Evolutionary conservation across 2,113 vertebrate species (phyloP).

Genomic region (Istiophorus platypterus): DNA sequence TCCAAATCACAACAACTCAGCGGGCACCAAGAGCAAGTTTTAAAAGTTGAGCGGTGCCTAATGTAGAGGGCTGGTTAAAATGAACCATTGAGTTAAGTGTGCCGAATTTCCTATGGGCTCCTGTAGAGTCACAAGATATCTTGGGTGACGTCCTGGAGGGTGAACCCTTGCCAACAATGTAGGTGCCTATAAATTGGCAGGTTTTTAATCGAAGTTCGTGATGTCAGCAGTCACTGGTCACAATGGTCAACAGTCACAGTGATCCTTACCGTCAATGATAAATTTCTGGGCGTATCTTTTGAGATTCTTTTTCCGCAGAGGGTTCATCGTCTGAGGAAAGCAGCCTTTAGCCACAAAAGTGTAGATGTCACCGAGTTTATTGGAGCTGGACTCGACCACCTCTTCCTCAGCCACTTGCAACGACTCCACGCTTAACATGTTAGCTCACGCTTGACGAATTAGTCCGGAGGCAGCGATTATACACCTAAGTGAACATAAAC

Average conservation of each 20-base stretch:
- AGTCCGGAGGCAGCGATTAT: not conserved
- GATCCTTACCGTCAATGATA: slow-evolving; percentile 83
- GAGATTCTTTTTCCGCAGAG: slow-evolving; percentile 90
- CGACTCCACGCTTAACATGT: slow-evolving; percentile 86
- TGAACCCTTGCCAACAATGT: rapidly evolving
- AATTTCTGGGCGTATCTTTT: slow-evolving; percentile 92
- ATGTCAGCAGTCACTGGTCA: not conserved
- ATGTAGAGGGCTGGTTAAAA: not conserved
- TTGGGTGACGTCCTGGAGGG: rapidly evolving
- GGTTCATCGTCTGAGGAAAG: slow-evolving; percentile 89
- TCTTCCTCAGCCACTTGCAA: slow-evolving; percentile 90
- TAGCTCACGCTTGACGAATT: not conserved
- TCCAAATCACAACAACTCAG: not conserved
- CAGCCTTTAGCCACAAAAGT: slow-evolving; percentile 89
- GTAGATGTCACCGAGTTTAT: slow-evolving; percentile 88
- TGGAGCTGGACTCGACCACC: slow-evolving; percentile 88
- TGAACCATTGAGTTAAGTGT: not conserved
- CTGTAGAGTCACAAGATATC: not conserved
- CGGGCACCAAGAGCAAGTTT: no score
- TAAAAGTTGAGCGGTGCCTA: not conserved
- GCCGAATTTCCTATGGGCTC: not conserved
- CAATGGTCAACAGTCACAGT: no score
- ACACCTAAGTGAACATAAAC: not conserved
- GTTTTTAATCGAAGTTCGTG: not conserved
- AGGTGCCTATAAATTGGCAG: not conserved